Percentiles rank a stretch among this genome's conserved stretches.
phyloP scores from a whole-genome alignment of 2,888 invertebrate genomes.

The Polietes domitor region DNA sequence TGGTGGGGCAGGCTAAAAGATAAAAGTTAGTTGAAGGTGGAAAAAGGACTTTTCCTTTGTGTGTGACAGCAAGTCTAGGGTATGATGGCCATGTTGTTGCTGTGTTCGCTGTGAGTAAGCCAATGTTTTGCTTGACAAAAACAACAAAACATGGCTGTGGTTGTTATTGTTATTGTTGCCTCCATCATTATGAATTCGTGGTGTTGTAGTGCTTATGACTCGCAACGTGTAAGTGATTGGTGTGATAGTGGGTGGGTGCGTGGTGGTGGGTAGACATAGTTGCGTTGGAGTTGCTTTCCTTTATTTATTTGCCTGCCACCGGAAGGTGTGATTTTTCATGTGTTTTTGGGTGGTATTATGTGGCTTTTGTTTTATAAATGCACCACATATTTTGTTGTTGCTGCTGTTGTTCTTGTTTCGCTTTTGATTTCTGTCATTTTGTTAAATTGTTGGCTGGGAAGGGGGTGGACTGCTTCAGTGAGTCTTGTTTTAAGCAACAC shows the following conservation, averaged over 20 bases:
- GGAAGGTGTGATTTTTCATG: conserved; percentile 28
- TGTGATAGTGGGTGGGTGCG: conserved; percentile 2
- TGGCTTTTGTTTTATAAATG: conserved; percentile 52
- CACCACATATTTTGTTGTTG: not conserved
- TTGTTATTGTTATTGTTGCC: conserved; percentile 59
- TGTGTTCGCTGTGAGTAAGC: conserved; percentile 34
- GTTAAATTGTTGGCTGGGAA: conserved; percentile 19
- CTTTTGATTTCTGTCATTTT: conserved; percentile 65
- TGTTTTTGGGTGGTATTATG: conserved; percentile 57
- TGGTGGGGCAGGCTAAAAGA: not conserved
- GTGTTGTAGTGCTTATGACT: conserved; percentile 24
- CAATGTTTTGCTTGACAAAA: conserved; percentile 25
- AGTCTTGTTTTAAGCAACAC: conserved; percentile 50
- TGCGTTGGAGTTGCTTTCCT: not conserved
- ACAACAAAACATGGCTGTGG: conserved; percentile 60
- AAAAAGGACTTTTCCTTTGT: conserved; percentile 26
- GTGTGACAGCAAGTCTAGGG: conserved; percentile 1
- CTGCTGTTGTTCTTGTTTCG: conserved; percentile 13
- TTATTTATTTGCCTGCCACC: not conserved
- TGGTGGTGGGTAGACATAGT: conserved; percentile 12
- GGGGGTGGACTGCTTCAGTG: not conserved
- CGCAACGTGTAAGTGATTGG: not conserved
- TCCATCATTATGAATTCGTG: conserved; percentile 35
- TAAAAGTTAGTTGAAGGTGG: conserved; percentile 33
- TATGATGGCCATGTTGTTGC: conserved; percentile 25